Evolutionary conservation across 2,888 invertebrate species (phyloP).

Genomic region (Dryocosmus kuriphilus): DNA sequence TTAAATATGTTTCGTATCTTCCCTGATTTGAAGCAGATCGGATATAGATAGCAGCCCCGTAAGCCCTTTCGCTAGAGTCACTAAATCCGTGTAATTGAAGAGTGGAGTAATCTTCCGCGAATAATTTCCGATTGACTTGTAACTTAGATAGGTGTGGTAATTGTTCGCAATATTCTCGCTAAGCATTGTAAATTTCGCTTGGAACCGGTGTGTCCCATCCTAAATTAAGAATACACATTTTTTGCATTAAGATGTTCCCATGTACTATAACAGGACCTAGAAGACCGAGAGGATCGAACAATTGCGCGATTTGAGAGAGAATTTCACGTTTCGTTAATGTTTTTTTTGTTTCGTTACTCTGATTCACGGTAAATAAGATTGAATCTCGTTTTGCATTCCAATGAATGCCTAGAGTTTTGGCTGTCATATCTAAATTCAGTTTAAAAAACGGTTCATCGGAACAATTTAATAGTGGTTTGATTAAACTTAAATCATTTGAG

Average conservation of each 20-base stretch:
- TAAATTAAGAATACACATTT: not conserved
- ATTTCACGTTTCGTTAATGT: not conserved
- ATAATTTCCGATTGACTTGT: no score
- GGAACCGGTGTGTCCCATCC: not conserved
- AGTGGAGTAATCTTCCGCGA: no score
- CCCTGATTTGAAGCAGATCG: not conserved
- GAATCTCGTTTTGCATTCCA: not conserved
- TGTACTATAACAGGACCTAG: not conserved
- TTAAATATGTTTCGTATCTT: not conserved
- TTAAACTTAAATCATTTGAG: no score
- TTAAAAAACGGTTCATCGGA: no score
- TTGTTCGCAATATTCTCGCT: no score
- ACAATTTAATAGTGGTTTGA: no score
- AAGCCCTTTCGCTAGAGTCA: no score
- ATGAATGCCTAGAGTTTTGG: no score
- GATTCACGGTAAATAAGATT: not conserved
- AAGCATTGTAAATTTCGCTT: not conserved
- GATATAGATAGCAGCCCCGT: not conserved
- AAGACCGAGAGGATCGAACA: no score
- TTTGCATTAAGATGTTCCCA: not conserved
- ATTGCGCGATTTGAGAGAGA: not conserved
- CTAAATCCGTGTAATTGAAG: no score
- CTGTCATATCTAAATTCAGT: no score
- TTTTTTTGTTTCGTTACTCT: not conserved
- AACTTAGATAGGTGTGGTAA: no score